phyloP scores from a whole-genome alignment of 2,888 invertebrate species.

The Prosopocoilus inquinatus region DNA sequence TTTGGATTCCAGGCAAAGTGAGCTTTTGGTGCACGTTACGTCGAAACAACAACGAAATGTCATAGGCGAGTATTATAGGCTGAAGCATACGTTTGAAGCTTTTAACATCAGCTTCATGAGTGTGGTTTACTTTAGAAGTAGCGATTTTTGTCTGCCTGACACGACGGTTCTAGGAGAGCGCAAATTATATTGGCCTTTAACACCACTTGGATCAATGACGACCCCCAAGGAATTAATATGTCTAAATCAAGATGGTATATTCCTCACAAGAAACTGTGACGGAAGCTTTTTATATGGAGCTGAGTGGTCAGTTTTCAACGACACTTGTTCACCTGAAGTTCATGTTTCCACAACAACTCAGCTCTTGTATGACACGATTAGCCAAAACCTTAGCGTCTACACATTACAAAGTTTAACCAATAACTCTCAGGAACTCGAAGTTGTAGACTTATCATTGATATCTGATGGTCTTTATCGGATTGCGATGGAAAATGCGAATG shows the following conservation, averaged over 20 bases:
- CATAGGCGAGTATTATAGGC: slow-evolving; percentile 19
- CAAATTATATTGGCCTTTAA: slow-evolving; percentile 51
- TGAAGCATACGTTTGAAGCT: slow-evolving; percentile 8
- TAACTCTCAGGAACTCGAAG: slow-evolving; percentile 29
- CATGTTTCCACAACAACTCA: slow-evolving; percentile 25
- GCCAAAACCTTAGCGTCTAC: slow-evolving; percentile 23
- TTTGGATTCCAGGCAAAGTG: not conserved
- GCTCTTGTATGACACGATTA: slow-evolving; percentile 27
- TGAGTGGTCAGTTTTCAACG: slow-evolving; percentile 53
- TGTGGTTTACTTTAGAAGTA: slow-evolving; percentile 33
- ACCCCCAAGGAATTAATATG: slow-evolving; percentile 59
- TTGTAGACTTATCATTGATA: slow-evolving; percentile 40
- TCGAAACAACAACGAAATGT: slow-evolving; percentile 9
- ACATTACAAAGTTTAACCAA: slow-evolving; percentile 30
- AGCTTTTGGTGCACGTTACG: slow-evolving; percentile 23
- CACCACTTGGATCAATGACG: slow-evolving; percentile 53
- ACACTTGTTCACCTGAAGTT: slow-evolving; percentile 27
- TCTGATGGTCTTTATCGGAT: slow-evolving; percentile 32
- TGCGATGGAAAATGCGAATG: slow-evolving; percentile 1
- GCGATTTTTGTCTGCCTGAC: slow-evolving; percentile 41
- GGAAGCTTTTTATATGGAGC: slow-evolving; percentile 61
- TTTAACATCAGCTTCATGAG: slow-evolving; percentile 10
- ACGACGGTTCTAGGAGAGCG: slow-evolving; percentile 11
- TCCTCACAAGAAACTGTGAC: slow-evolving; percentile 57
- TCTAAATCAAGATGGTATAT: slow-evolving; percentile 57